Percentiles rank a stretch among this genome's conserved stretches.
phyloP scores from a whole-genome alignment of 1,140 invertebrate genomes.

The Tenebrio molitor region DNA sequence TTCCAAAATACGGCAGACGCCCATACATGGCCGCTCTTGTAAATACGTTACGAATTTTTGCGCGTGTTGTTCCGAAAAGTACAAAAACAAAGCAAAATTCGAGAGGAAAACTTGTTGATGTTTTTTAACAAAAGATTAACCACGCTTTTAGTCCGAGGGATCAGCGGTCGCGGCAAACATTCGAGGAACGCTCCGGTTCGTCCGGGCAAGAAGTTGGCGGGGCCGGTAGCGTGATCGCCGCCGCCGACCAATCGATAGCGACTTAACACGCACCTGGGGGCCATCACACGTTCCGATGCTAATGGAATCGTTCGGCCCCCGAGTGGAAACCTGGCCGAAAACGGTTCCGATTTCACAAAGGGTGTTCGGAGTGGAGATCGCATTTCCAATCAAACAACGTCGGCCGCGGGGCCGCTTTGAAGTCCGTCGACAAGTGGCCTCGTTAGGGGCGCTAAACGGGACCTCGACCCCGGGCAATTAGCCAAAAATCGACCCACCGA shows the following conservation, averaged over 20 bases:
- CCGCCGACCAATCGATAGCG: conserved; percentile 49
- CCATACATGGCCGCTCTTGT: too few species aligned
- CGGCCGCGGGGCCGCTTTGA: conserved; percentile 13
- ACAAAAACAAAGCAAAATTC: too few species aligned
- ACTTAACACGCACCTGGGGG: conserved; percentile 54
- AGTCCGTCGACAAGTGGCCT: conserved; percentile 33
- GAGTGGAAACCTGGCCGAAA: conserved; percentile 41
- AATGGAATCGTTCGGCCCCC: conserved; percentile 50
- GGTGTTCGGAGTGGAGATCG: conserved; percentile 29
- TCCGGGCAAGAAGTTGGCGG: conserved; percentile 32
- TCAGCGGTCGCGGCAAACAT: conserved; percentile 6
- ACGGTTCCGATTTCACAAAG: conserved; percentile 35
- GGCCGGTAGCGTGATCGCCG: conserved; percentile 23
- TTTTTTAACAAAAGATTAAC: too few species aligned
- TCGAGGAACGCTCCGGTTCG: not conserved
- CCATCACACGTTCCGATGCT: conserved; percentile 54
- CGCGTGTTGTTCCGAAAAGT: too few species aligned
- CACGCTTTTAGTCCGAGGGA: too few species aligned
- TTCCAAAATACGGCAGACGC: too few species aligned
- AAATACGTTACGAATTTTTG: too few species aligned
- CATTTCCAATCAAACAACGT: conserved; percentile 32
- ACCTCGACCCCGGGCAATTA: conserved; percentile 31
- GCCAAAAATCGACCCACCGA: conserved; percentile 35
- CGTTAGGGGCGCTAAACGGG: conserved; percentile 25
- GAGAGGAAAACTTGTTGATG: too few species aligned